These are phyloP conservation scores for Calycopis cecrops DNA, from an alignment of 1,140 invertebrate genomes.

Conservation along the genomic window DNA sequence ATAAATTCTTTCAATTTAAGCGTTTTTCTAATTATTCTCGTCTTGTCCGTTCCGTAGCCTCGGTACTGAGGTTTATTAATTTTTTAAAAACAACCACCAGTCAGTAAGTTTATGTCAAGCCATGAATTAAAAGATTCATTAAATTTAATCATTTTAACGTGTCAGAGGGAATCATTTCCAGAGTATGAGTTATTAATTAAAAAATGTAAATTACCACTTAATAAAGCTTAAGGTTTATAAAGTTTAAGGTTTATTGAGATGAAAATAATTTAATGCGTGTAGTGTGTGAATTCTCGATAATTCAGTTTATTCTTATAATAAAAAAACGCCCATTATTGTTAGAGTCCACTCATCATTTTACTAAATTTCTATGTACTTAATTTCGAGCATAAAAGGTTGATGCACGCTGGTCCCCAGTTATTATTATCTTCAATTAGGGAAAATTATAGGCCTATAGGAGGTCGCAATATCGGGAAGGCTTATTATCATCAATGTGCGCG, in stretches of 20 bases:
- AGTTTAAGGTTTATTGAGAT: conserved; percentile 11
- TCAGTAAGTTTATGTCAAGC: not conserved
- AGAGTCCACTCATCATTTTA: too few species aligned
- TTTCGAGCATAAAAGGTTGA: not conserved
- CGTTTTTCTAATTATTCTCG: too few species aligned
- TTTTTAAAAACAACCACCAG: not conserved
- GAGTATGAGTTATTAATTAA: not conserved
- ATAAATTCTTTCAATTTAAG: too few species aligned
- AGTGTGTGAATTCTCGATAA: conserved; percentile 1
- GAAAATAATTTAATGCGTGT: conserved; percentile 1
- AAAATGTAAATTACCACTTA: too few species aligned
- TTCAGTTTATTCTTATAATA: not conserved
- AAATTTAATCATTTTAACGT: not conserved
- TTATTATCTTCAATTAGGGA: conserved; percentile 7
- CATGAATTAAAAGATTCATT: conserved; percentile 1
- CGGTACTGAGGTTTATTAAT: too few species aligned
- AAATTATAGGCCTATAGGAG: conserved; percentile 2
- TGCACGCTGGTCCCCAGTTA: conserved; percentile 10
- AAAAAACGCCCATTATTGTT: not conserved
- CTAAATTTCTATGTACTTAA: too few species aligned
- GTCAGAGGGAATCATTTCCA: conserved; percentile 5
- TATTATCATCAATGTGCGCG: conserved; percentile 1
- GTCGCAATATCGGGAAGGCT: conserved; percentile 9
- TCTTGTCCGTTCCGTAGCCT: too few species aligned
- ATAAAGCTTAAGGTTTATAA: not conserved